Evolutionary conservation across 2,797 vertebrate genomes (phyloP), one percentile per base, ranked within the genome.

Genomic region (Galaxias olidus): DNA sequence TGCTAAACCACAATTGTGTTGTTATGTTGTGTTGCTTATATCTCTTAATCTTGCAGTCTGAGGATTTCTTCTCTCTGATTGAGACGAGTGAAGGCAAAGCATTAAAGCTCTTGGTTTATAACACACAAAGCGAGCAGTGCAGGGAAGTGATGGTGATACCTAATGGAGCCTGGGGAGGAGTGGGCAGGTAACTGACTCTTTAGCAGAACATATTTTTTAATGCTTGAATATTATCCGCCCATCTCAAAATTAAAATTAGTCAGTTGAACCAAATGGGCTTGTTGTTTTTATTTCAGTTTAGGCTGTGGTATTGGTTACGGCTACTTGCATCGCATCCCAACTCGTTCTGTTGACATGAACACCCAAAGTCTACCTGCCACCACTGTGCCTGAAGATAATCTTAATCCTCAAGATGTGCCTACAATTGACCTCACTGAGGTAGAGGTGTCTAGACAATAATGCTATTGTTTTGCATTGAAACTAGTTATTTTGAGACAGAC

Each of bases 231-330:
- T 11, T 19, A 4, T 18, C 43, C 18, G 20, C n/a, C 19, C 13
- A 14, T 14, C 7, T 9, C n/a, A n/a, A n/a, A n/a, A n/a, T n/a
- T n/a, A n/a, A n/a, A n/a, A n/a, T n/a, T n/a, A n/a, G n/a, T n/a
- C n/a, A n/a, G n/a, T n/a, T n/a, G n/a, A n/a, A n/a, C n/a, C n/a
- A n/a, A n/a, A n/a, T n/a, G n/a, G n/a, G n/a, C n/a, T n/a, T 48
- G 7, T 56, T 14, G 59, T 67, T 71, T 60, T 3, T 11, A 19
- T 58, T 45, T 1, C 15, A 88, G 86, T 55, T 71, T 90, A 49
- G 96, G 97, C 3, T 98, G 97, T 84, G 97, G 96, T 5, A 95
- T 98, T 20, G 97, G 97, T 67, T 98, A 96, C 0, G 97, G 96
- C 12, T 98, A 98, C 74, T 83, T 98, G 75, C 97, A 98, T 80